These are phyloP conservation scores for Unio pictorum DNA, from an alignment of 2,888 invertebrate genomes.

Conservation along the genomic window DNA sequence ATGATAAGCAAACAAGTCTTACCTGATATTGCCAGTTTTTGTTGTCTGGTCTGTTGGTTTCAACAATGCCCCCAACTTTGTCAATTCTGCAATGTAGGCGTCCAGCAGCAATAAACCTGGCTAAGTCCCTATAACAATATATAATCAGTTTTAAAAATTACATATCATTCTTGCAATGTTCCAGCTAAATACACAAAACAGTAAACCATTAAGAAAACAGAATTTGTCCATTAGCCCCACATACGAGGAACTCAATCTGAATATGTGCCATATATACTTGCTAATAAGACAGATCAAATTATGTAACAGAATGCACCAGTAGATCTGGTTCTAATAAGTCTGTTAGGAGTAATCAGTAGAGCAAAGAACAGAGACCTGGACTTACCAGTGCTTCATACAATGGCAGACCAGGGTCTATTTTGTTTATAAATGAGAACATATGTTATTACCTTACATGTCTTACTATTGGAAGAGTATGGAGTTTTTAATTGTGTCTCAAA, in stretches of 20 bases:
- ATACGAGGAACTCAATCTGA: not conserved
- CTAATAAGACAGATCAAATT: not conserved
- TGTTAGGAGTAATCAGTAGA: no score
- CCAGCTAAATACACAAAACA: not conserved
- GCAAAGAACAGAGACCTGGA: no score
- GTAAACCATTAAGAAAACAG: not conserved
- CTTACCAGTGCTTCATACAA: no score
- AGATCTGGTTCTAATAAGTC: no score
- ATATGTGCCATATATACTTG: not conserved
- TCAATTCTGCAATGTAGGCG: conserved; percentile 97
- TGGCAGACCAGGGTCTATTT: no score
- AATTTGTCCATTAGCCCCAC: not conserved
- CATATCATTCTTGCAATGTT: not conserved
- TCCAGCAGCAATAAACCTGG: conserved; percentile 95
- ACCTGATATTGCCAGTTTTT: conserved; percentile 94
- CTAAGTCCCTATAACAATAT: conserved; percentile 63
- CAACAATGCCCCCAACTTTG: conserved; percentile 89
- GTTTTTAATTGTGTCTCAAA: no score
- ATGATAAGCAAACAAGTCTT: conserved; percentile 10
- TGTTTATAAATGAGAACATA: no score
- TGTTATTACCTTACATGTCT: no score
- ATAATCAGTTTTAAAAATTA: not conserved
- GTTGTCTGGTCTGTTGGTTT: conserved; percentile 92
- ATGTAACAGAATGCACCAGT: no score
- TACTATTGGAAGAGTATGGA: no score